Evolutionary conservation across 2,797 vertebrate species (phyloP).

Genomic region (Sylvia borin): DNA sequence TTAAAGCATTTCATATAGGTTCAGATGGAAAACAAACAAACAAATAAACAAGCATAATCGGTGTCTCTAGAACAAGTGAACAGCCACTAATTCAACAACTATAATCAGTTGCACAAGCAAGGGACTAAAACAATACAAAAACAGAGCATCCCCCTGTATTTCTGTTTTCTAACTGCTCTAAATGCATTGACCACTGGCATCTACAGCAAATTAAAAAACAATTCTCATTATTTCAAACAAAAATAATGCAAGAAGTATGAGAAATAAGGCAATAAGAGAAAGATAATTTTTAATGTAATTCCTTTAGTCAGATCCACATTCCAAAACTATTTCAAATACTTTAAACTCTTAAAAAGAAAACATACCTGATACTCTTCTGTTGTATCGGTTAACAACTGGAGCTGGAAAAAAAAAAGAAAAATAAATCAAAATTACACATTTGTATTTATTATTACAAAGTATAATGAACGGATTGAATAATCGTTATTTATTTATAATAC

Average conservation of each 20-base stretch:
- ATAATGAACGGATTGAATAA: background rate
- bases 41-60: background rate
- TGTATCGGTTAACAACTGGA: constrained; percentile 90
- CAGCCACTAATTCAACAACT: background rate
- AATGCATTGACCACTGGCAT: background rate
- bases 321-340: background rate
- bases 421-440: background rate
- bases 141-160: rapidly evolving
- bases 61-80: background rate
- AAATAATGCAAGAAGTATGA: background rate
- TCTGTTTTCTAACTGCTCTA: background rate
- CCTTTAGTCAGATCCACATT: background rate
- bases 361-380: constrained; percentile 95
- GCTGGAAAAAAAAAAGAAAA: constrained; percentile 80
- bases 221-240: background rate
- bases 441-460: background rate
- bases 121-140: background rate
- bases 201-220: background rate
- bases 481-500: background rate
- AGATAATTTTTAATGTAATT: background rate
- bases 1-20: background rate
- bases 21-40: background rate
- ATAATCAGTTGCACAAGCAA: background rate
- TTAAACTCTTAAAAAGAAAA: background rate
- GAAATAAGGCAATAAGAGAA: background rate